Base-by-base conservation (phyloP, 2,888 invertebrate species). In the Periphyllus acericola region DNA sequence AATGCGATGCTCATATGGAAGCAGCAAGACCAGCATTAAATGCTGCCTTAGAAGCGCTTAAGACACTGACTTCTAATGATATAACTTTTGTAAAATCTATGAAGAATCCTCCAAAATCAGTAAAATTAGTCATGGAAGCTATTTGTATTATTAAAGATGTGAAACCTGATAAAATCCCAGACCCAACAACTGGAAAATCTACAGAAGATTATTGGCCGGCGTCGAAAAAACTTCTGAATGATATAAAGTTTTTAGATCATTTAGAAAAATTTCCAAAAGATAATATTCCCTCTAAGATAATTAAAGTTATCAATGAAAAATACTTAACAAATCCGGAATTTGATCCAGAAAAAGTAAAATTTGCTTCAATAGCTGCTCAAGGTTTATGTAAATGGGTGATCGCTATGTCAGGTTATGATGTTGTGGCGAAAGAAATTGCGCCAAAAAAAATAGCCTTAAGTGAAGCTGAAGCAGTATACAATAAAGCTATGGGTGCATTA, bases 311-410 rank as follows among this genome's bases (percentile, higher is more conserved):
- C 84, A 94, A 96, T 90, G 94, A 95, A 66, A 95, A 95, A 90
- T 96, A 98, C 88, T 92, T 97, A 90, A 93, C 93, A 60, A 97
- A 98, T 91, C 95, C 96, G 87, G 96, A 95, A 83, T 98, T 98
- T 91, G 97, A 97, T 91, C 98, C 98, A 0, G 97, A 97, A 79
- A 98, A 98, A 92, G 94, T 98, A 60, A 95, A 95, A 91, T 92
- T 94, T 0, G 97, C 97, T 0, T 98, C 98, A 0, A 95, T 95
- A 0, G 98, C 98, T 14, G 96, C 96, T 90, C 97, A 98, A 92
- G 98, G 96, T 93, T 91, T 97, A 90, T 98, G 98, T 91, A 96
- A 96, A 91, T 99, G 99, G 99, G 96, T 98, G 40, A 95, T 96
- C 90, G 99, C 99, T 0, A 95, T 99, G 92, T 96, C 97, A 1